These are phyloP conservation scores for Brachionus sp. DNA, from an alignment of 1,140 invertebrate species.

Conservation along the genomic window DNA sequence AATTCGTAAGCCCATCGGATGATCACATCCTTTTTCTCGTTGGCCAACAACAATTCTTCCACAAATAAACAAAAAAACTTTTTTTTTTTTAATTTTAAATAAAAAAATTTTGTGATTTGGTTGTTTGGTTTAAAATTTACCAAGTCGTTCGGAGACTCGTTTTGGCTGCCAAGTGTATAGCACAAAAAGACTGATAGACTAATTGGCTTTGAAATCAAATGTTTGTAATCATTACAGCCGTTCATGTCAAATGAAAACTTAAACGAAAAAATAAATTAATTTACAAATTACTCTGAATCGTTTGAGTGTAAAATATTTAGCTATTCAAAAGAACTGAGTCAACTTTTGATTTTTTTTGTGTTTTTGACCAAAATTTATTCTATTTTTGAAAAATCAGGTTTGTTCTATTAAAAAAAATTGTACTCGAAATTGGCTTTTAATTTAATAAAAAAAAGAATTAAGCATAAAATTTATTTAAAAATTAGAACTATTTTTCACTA, in stretches of 20 bases:
- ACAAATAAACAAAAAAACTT: constrained; percentile 42
- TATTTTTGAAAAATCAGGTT: neutral
- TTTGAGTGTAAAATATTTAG: neutral
- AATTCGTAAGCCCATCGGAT: constrained; percentile 44
- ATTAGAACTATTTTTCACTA: no score
- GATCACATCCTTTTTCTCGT: constrained; percentile 27
- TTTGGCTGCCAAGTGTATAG: neutral
- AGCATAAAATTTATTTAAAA: no score
- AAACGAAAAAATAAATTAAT: neutral
- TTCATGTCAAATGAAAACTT: constrained; percentile 27
- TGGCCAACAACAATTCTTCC: constrained; percentile 6
- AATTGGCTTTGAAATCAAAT: constrained; percentile 7
- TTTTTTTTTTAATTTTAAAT: neutral
- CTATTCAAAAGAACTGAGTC: neutral
- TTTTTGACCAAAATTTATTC: neutral
- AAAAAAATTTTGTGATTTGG: neutral
- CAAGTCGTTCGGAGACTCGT: constrained; percentile 29
- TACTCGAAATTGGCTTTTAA: no score
- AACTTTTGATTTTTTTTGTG: neutral
- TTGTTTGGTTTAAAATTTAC: neutral
- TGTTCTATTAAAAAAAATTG: no score
- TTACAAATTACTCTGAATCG: neutral
- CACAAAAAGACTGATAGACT: constrained; percentile 2
- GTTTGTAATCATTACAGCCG: constrained; percentile 2
- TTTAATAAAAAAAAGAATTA: neutral